Evolutionary conservation across 2,797 vertebrate species (phyloP).

Genomic region (Bryconaethiops microstoma): DNA sequence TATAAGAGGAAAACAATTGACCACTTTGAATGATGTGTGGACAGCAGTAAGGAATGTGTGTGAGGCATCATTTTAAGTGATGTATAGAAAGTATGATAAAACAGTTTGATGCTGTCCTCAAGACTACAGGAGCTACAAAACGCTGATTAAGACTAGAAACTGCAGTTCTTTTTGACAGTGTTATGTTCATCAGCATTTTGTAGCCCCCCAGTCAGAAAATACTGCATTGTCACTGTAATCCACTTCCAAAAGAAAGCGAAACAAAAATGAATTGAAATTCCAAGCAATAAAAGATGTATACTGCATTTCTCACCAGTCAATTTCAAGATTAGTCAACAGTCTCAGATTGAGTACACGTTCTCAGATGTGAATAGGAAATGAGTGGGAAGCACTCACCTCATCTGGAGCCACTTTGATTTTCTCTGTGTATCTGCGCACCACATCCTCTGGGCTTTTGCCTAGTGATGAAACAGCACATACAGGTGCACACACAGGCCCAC

Average conservation of each 20-base stretch:
- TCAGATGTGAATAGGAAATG: not conserved
- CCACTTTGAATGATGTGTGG: too few relatives aligned
- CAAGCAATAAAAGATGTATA: not conserved
- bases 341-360: not conserved
- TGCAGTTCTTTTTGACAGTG: too few relatives aligned
- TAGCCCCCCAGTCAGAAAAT: too few relatives aligned
- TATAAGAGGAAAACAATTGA: too few relatives aligned
- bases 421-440: slow-evolving; percentile 92
- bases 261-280: not conserved
- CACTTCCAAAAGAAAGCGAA: not conserved
- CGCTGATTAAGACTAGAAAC: too few relatives aligned
- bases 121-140: too few relatives aligned
- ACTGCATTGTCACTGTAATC: not conserved
- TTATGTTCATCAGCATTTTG: too few relatives aligned
- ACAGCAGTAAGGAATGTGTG: too few relatives aligned
- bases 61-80: too few relatives aligned
- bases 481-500: slow-evolving; percentile 13
- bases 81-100: too few relatives aligned
- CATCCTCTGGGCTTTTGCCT: slow-evolving; percentile 95
- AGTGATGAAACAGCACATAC: slow-evolving; percentile 33
- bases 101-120: too few relatives aligned
- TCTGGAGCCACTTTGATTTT: slow-evolving; percentile 91
- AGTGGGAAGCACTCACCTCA: slow-evolving; percentile 79
- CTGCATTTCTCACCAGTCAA: not conserved
- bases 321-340: not conserved